Conservation (phyloP, 2,888 invertebrate species). For the Cantharis rustica region DNA sequence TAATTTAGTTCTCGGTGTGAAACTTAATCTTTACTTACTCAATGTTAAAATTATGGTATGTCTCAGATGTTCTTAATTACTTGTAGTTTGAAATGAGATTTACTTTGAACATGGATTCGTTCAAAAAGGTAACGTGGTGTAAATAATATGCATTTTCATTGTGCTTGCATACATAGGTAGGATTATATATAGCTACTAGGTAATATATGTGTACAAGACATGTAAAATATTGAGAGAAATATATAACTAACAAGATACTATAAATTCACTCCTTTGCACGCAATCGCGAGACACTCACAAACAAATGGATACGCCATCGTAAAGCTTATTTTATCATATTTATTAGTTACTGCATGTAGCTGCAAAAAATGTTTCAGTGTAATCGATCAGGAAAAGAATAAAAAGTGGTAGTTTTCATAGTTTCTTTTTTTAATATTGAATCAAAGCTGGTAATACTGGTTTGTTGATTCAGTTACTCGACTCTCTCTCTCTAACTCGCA, state of each 20-base stretch:
- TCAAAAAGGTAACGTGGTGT: conserved; percentile 44
- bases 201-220: conserved; percentile 51
- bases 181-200: conserved; percentile 48
- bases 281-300: conserved; percentile 32
- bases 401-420: conserved; percentile 45
- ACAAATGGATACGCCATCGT: conserved; percentile 37
- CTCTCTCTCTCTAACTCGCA: background rate
- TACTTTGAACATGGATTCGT: conserved; percentile 24
- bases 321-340: conserved; percentile 36
- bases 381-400: conserved; percentile 43
- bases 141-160: conserved; percentile 48
- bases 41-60: conserved; percentile 27
- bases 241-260: conserved; percentile 39
- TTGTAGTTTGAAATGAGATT: conserved; percentile 11
- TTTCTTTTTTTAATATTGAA: conserved; percentile 24
- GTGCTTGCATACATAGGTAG: conserved; percentile 40
- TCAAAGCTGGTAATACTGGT: conserved; percentile 53
- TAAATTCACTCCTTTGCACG: conserved; percentile 29
- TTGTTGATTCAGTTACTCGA: conserved; percentile 39
- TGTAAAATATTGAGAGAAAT: conserved; percentile 51
- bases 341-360: conserved; percentile 34
- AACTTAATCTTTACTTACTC: conserved; percentile 32
- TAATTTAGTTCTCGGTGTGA: conserved; percentile 33
- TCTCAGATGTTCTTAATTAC: conserved; percentile 29
- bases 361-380: conserved; percentile 33